Percentiles rank a stretch among this genome's conserved stretches.
These are phyloP conservation scores for Odontomachus brunneus DNA, from an alignment of 1,140 invertebrate genomes.

Conservation along the genomic window DNA sequence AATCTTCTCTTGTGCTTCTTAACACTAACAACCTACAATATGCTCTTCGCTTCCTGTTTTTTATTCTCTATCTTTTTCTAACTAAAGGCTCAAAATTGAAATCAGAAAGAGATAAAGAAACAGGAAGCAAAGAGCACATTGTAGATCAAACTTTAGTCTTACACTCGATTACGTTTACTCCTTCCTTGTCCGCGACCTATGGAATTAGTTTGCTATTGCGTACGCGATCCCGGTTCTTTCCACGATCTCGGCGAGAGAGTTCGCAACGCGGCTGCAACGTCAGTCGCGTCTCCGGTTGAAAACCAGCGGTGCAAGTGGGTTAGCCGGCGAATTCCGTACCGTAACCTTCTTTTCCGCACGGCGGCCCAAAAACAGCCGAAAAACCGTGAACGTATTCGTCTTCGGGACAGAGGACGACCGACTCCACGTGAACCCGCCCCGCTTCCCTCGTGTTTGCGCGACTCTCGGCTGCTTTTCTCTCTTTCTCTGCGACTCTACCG, in stretches of 20 bases:
- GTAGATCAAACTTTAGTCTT: too few species aligned
- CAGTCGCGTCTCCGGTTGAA: conserved; percentile 67
- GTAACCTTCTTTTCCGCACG: conserved; percentile 69
- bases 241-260: conserved; percentile 14
- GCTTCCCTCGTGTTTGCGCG: not conserved
- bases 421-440: conserved; percentile 18
- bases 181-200: not conserved
- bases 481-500: too few species aligned
- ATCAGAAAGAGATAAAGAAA: too few species aligned
- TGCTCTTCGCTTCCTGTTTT: too few species aligned
- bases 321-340: conserved; percentile 77
- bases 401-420: conserved; percentile 54
- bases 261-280: conserved; percentile 65
- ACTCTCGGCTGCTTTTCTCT: too few species aligned
- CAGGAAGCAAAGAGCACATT: too few species aligned
- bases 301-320: conserved; percentile 76
- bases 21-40: too few species aligned
- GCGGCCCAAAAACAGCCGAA: conserved; percentile 71
- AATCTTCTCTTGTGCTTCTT: too few species aligned
- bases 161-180: not conserved
- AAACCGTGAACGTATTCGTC: conserved; percentile 66
- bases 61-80: too few species aligned
- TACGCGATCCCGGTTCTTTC: conserved; percentile 18
- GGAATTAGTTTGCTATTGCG: not conserved
- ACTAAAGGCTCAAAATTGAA: too few species aligned